phyloP scores from a whole-genome alignment of 2,113 vertebrate species.

The Manacus vitellinus region DNA sequence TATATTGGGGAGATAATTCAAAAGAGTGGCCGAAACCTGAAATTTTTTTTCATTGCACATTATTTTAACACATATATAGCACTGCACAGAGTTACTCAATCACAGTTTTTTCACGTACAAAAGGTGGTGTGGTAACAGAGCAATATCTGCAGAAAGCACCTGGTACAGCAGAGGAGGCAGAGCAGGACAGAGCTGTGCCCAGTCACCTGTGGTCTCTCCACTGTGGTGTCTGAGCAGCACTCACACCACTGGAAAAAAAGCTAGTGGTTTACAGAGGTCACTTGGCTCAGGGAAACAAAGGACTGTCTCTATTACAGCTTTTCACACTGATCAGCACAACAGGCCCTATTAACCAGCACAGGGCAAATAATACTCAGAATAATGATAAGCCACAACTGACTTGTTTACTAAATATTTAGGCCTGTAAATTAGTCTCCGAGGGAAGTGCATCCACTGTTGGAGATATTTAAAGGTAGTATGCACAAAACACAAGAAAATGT shows the following conservation, averaged over 20 bases:
- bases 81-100: background rate
- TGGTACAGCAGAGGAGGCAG: background rate
- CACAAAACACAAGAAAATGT: background rate
- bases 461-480: background rate
- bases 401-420: background rate
- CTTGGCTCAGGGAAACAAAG: background rate
- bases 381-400: background rate
- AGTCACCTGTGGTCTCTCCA: background rate
- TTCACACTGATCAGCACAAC: background rate
- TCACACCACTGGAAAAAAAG: background rate
- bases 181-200: background rate
- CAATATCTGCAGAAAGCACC: background rate
- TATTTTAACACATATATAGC: background rate
- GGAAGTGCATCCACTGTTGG: background rate
- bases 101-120: fast-evolving
- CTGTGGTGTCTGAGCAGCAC: background rate
- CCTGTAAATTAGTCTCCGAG: background rate
- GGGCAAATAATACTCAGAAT: background rate
- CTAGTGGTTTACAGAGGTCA: background rate
- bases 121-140: background rate
- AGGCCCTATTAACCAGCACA: background rate
- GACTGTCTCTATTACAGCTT: fast-evolving
- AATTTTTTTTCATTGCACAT: background rate
- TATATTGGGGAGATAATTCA: background rate
- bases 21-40: background rate